These are phyloP conservation scores for Luehdorfia chinensis DNA, from an alignment of 1,140 invertebrate genomes.

Conservation along the genomic window DNA sequence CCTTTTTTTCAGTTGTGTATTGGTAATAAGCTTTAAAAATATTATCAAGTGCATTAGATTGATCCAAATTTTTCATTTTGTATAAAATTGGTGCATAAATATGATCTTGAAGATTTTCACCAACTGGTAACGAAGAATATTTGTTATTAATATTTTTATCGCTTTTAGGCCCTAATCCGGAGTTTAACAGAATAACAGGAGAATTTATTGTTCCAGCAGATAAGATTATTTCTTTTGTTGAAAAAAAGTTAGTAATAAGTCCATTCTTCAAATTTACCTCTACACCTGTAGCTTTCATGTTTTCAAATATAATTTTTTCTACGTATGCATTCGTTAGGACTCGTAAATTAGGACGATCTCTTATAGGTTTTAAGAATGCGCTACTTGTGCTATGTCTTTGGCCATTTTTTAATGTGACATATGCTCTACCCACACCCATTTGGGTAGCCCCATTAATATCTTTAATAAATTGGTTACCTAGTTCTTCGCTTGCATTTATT, in stretches of 20 bases:
- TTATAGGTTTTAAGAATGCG: slow-evolving; percentile 86
- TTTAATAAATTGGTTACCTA: not conserved
- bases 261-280: slow-evolving; percentile 60
- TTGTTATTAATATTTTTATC: slow-evolving; percentile 58
- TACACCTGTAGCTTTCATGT: slow-evolving; percentile 70
- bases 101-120: slow-evolving; percentile 82
- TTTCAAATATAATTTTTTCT: slow-evolving; percentile 80
- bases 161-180: slow-evolving; percentile 53
- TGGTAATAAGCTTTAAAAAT: not conserved
- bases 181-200: slow-evolving; percentile 62
- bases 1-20: not conserved
- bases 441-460: slow-evolving; percentile 88
- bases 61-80: slow-evolving; percentile 19
- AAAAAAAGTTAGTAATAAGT: slow-evolving; percentile 27
- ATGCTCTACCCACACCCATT: slow-evolving; percentile 88
- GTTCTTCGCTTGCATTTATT: not conserved
- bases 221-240: slow-evolving; percentile 71
- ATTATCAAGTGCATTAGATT: slow-evolving; percentile 9
- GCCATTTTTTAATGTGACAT: slow-evolving; percentile 88
- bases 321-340: slow-evolving; percentile 85
- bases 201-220: slow-evolving; percentile 74
- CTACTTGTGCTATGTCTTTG: slow-evolving; percentile 90
- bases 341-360: slow-evolving; percentile 85
- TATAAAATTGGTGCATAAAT: slow-evolving; percentile 25
- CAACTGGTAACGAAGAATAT: slow-evolving; percentile 78